Evolutionary conservation across 2,888 invertebrate genomes (phyloP), one percentile per base, ranked within the genome.

Genomic region (Phengaris alcon): DNA sequence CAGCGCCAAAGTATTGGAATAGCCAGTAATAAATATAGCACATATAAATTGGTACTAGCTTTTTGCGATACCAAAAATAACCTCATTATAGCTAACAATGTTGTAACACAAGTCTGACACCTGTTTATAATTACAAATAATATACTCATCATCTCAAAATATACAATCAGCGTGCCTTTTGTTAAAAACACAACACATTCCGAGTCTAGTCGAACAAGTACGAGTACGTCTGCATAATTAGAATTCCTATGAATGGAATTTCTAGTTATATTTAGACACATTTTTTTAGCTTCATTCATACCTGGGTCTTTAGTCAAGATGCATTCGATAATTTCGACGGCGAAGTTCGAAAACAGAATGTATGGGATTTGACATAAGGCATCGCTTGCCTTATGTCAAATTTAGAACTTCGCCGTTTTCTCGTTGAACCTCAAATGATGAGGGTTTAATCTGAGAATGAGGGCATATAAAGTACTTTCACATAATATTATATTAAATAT

Each of bases 111-210:
- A 64, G 64, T 64, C 35, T 64, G 64, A 64, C 35, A 64, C 64
- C 44, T 64, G 69, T 48, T 48, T 48, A 69, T 22, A 70, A 70
- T 70, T 22, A 70, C 70, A 22, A 10, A 35, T 70, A 70, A 70
- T 70, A 70, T 70, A 70, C 15, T 70, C 70, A 70, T 70, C 51
- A 70, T 51, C 52, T 70, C 51, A 22, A 70, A 70, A 70, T 70
- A 52, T 10, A 22, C 51, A 22, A 70, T 70, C 64, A 64, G 64
- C 64, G 64, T 64, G 64, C 6, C 64, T 64, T 35, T 64, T 64
- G 64, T 44, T 44, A 64, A 64, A 64, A 64, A 59, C 59, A 10
- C 6, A 10, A 10, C 35, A 64, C 35, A 64, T 64, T 12, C 64
- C 64, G 1, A 64, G 64, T 35, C 64, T 2, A 64, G 64, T 64